phyloP scores from a whole-genome alignment of 2,113 vertebrate species.

The Solea solea region DNA sequence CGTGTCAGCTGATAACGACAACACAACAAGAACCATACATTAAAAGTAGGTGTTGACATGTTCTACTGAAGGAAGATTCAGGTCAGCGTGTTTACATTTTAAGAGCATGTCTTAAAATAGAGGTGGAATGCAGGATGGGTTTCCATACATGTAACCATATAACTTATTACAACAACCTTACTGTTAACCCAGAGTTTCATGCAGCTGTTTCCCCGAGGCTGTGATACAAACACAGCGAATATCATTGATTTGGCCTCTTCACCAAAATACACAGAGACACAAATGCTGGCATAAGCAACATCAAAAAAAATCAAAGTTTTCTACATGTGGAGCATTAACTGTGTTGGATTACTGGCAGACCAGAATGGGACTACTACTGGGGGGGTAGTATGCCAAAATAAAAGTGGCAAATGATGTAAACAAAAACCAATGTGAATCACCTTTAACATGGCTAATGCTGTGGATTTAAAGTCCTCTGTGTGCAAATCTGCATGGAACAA shows the following conservation, averaged over 20 bases:
- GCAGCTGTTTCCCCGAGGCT: conserved; percentile 58
- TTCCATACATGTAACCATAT: conserved; percentile 64
- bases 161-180: conserved; percentile 47
- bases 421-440: neutral
- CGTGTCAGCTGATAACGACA: conserved; percentile 33
- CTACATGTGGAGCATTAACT: neutral
- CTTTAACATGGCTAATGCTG: conserved; percentile 15
- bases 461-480: conserved; percentile 17
- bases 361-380: neutral
- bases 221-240: conserved; percentile 35
- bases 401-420: neutral
- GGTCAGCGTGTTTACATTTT: conserved; percentile 44
- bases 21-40: conserved; percentile 23
- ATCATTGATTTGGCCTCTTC: conserved; percentile 42
- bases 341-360: conserved; percentile 34
- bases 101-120: conserved; percentile 52
- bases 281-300: neutral
- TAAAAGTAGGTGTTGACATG: conserved; percentile 63
- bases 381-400: neutral
- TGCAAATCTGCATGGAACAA: conserved; percentile 47
- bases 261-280: conserved; percentile 11
- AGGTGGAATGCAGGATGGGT: conserved; percentile 39
- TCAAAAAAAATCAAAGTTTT: conserved; percentile 40
- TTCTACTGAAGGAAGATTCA: conserved; percentile 59
- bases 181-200: conserved; percentile 46